Evolutionary conservation across 2,113 vertebrate genomes (phyloP).

Genomic region (Erythrolamprus reginae): DNA sequence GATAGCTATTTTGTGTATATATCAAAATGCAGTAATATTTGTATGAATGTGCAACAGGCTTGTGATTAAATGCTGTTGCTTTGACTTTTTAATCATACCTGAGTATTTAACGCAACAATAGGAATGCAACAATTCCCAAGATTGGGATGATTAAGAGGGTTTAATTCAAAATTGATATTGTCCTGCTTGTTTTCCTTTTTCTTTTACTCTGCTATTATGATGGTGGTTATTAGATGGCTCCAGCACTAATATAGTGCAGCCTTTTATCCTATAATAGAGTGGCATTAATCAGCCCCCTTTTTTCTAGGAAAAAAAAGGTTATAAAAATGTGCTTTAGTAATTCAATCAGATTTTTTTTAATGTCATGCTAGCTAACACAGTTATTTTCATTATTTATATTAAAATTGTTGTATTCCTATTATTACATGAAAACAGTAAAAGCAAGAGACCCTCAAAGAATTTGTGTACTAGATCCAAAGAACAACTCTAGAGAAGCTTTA

Average conservation of each 20-base stretch:
- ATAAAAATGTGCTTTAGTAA: constrained; percentile 55
- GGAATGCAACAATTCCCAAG: constrained; percentile 71
- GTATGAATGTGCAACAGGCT: constrained; percentile 78
- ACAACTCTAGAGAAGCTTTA: background rate
- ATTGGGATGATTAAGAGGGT: constrained; percentile 51
- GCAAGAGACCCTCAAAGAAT: constrained; percentile 49
- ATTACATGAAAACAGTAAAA: constrained; percentile 24
- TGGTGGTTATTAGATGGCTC: constrained; percentile 50
- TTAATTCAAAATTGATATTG: constrained; percentile 49
- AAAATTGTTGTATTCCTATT: constrained; percentile 75
- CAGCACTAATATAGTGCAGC: constrained; percentile 38
- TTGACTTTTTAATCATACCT: constrained; percentile 67
- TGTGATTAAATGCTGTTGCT: constrained; percentile 70
- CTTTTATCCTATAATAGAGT: constrained; percentile 44
- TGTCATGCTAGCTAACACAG: constrained; percentile 42
- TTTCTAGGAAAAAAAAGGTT: constrained; percentile 32
- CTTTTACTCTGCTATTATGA: constrained; percentile 14
- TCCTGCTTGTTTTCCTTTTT: constrained; percentile 21
- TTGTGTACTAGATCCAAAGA: constrained; percentile 36
- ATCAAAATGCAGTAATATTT: constrained; percentile 68
- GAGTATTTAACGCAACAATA: constrained; percentile 57
- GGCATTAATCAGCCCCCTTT: constrained; percentile 48
- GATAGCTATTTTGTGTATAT: constrained; percentile 76
- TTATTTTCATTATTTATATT: constrained; percentile 51
- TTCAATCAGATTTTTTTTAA: constrained; percentile 47